A percentile compares a stretch with the other conserved stretches of the same genome.
phyloP scores from a whole-genome alignment of 2,797 vertebrate species.

The Euphonia xanthogaster region DNA sequence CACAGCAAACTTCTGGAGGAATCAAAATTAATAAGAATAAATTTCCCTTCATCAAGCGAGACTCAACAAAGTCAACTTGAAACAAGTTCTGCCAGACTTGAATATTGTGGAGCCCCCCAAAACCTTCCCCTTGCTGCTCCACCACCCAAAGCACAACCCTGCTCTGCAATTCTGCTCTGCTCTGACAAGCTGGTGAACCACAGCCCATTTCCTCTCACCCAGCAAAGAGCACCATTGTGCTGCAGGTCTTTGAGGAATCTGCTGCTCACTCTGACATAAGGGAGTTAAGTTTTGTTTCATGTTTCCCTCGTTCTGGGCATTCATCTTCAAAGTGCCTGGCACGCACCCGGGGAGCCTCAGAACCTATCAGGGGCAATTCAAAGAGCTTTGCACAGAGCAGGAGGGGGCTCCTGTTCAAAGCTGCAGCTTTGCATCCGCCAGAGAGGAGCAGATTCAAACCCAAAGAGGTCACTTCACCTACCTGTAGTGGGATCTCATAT shows the following conservation, averaged over 20 bases:
- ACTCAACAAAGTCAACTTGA: not conserved
- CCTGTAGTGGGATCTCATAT: conserved; percentile 49
- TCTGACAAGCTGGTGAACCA: not conserved
- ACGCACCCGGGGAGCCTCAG: conserved; percentile 39
- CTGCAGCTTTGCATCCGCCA: conserved; percentile 9
- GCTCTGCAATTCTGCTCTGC: not conserved
- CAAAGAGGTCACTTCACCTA: conserved; percentile 62
- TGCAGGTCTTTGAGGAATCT: conserved; percentile 44
- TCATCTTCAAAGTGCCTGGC: conserved; percentile 61
- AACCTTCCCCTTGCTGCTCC: not conserved
- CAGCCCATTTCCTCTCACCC: conserved; percentile 25
- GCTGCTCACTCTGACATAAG: conserved; percentile 39
- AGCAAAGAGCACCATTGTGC: conserved; percentile 42
- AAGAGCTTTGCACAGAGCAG: conserved; percentile 63
- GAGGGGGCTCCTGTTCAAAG: conserved; percentile 65
- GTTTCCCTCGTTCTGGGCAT: conserved; percentile 48
- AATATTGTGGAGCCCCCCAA: not conserved
- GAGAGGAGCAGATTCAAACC: conserved; percentile 57
- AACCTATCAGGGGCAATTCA: conserved; percentile 61
- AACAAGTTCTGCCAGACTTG: not conserved
- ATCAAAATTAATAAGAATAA: not conserved
- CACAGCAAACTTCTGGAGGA: not conserved
- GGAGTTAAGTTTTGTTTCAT: conserved; percentile 53
- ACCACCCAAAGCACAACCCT: not conserved
- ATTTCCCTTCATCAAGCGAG: not conserved